Percentiles rank a stretch among this genome's conserved stretches.
These are phyloP conservation scores for Lasioglossum villosulum DNA, from an alignment of 2,888 invertebrate genomes.

Conservation along the genomic window DNA sequence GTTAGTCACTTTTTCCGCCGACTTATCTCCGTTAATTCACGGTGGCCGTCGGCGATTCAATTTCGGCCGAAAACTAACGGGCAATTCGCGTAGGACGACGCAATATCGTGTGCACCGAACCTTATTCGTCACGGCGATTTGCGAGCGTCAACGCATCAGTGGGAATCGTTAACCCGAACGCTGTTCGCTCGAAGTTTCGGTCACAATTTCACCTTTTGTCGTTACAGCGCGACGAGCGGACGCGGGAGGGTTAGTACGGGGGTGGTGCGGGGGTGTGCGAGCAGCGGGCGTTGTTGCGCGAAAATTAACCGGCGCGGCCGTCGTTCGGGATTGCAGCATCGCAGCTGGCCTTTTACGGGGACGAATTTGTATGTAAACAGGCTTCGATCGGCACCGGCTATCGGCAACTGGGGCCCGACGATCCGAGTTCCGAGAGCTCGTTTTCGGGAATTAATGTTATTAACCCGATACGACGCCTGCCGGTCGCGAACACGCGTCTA, in stretches of 20 bases:
- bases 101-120: conserved; percentile 5
- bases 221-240: conserved; percentile 8
- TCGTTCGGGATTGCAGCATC: conserved; percentile 59
- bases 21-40: neutral
- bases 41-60: neutral
- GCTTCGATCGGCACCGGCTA: conserved; percentile 66
- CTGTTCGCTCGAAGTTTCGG: conserved; percentile 34
- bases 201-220: conserved; percentile 59
- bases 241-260: conserved; percentile 24
- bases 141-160: conserved; percentile 25
- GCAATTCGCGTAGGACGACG: neutral
- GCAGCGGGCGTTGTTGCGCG: conserved; percentile 57
- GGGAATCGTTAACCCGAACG: conserved; percentile 30
- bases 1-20: neutral
- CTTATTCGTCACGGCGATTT: conserved; percentile 19
- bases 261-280: conserved; percentile 5
- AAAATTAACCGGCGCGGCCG: conserved; percentile 64
- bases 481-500: conserved; percentile 34
- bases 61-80: neutral
- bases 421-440: conserved; percentile 61
- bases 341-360: conserved; percentile 70
- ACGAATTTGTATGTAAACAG: conserved; percentile 73
- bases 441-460: conserved; percentile 74
- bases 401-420: conserved; percentile 48
- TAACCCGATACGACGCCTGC: conserved; percentile 61